Evolutionary conservation across 2,888 invertebrate genomes (phyloP), one percentile per base, ranked within the genome.

Genomic region (Eumacrocentrus americanus): DNA sequence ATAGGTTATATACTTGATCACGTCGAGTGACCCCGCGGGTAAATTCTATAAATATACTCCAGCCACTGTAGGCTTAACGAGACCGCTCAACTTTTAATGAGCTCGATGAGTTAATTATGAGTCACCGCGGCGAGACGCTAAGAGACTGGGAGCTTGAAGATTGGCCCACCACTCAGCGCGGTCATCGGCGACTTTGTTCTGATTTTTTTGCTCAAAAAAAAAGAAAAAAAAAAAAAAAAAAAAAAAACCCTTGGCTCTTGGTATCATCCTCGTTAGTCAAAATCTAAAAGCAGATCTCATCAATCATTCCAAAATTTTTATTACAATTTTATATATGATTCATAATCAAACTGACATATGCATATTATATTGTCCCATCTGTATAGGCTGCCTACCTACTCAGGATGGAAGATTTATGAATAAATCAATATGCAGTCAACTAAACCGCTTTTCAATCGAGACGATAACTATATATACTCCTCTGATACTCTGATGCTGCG

Each of bases 31-130:
- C 18, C 18, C 23, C 34, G 12, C 29, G 22, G 44, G 12, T n/a
- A 40, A 16, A 23, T 14, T 60, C 62, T 67, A 67, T 70, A 73
- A 73, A 71, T 71, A 69, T 60, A 60, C 58, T 54, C 34, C 58
- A 56, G 42, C 48, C 60, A 57, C 62, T 60, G 50, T 35, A 42
- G 58, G 62, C 37, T 70, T 71, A 72, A 72, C 68, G 66, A 71
- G 69, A 66, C 65, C 64, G 70, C 67, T 72, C 63, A 73, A 71
- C 67, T 72, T 76, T 73, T 74, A 76, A 77, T 75, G 72, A 66
- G 65, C 70, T 76, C 65, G 68, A 73, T 73, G 72, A 74, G 69
- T 70, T 72, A 74, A 76, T 77, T 73, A 72, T 66, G 67, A 70
- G 64, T 62, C 63, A 61, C 63, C 56, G 60, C 52, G 58, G 42